Conservation (phyloP, 2,797 vertebrate species). For the Sebastes alutus region DNA sequence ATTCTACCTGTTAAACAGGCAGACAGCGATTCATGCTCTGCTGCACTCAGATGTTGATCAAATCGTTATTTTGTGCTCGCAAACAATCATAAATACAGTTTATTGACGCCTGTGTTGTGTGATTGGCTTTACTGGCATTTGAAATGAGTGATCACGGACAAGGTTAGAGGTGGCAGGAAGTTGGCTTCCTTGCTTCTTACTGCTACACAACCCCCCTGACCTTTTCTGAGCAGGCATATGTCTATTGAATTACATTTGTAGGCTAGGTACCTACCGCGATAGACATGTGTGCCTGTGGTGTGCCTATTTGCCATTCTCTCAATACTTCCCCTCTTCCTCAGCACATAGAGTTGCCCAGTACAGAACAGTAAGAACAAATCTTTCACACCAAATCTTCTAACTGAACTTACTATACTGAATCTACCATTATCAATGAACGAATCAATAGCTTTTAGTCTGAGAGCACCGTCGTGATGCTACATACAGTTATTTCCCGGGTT, state of each 20-base stretch:
- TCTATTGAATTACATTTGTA: not conserved
- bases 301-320: not conserved
- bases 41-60: slow-evolving; percentile 14
- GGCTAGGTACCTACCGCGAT: not conserved
- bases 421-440: not conserved
- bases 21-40: slow-evolving; percentile 18
- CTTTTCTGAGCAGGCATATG: not conserved
- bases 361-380: not conserved
- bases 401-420: not conserved
- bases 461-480: not conserved
- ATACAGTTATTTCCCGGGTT: not conserved
- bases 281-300: not conserved
- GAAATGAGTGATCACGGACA: not conserved
- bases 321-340: too few relatives aligned
- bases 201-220: not conserved
- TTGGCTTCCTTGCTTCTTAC: not conserved
- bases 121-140: slow-evolving; percentile 2
- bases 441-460: not conserved
- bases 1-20: slow-evolving; percentile 43
- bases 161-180: not conserved
- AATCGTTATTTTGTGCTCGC: slow-evolving; percentile 21
- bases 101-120: slow-evolving; percentile 8
- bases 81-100: slow-evolving; percentile 26
- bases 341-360: not conserved
- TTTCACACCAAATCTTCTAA: not conserved